A percentile compares a stretch with the other conserved stretches of the same genome.
Evolutionary conservation across 2,888 invertebrate species (phyloP).

Genomic region (Hoplodrina ambigua): DNA sequence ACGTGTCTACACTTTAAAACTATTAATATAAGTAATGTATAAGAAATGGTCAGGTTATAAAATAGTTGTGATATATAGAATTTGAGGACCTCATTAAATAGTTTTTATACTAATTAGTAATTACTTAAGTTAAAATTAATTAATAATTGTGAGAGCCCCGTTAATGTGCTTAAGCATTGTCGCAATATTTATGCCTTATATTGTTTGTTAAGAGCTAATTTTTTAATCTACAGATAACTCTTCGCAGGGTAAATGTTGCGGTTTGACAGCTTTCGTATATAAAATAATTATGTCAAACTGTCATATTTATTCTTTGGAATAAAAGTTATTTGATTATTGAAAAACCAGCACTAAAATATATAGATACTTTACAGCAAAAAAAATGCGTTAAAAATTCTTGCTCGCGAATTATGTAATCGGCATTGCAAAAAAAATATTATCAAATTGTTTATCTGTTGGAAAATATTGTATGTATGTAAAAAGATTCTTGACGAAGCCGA

Average conservation of each 20-base stretch:
- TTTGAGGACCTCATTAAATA: constrained; percentile 55
- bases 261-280: no score
- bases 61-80: constrained; percentile 57
- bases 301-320: no score
- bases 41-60: constrained; percentile 30
- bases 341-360: no score
- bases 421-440: constrained; percentile 12
- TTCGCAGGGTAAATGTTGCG: no score
- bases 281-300: no score
- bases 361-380: not conserved
- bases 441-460: constrained; percentile 1
- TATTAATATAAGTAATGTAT: constrained; percentile 16
- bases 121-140: constrained; percentile 9
- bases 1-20: constrained; percentile 23
- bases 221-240: no score
- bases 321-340: no score
- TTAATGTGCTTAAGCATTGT: constrained; percentile 25
- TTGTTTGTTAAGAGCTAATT: not conserved
- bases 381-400: not conserved
- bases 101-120: constrained; percentile 44
- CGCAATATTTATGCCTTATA: constrained; percentile 22
- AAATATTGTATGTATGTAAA: no score
- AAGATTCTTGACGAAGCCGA: no score
- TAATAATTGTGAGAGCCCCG: constrained; percentile 17
- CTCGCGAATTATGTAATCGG: constrained; percentile 19